Percentiles rank a stretch among this genome's conserved stretches.
These are phyloP conservation scores for Melinopterus prodromus DNA, from an alignment of 2,888 invertebrate species.

Conservation along the genomic window DNA sequence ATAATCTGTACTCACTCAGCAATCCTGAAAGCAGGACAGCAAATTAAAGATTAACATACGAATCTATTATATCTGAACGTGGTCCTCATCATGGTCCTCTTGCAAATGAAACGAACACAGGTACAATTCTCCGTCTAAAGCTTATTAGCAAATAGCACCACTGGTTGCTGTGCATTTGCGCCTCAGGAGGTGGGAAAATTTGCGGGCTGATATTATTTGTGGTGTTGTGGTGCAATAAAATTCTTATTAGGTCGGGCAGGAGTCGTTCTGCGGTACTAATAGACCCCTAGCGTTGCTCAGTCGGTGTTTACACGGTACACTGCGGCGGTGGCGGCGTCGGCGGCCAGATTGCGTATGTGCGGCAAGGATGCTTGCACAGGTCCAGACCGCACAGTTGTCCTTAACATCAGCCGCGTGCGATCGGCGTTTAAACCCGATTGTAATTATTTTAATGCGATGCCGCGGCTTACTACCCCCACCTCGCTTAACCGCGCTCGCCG, in stretches of 20 bases:
- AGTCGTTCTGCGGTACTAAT: not conserved
- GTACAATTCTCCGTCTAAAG: not conserved
- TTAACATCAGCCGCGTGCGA: not conserved
- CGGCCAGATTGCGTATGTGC: not conserved
- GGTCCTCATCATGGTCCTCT: too few relatives aligned
- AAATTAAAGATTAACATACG: too few relatives aligned
- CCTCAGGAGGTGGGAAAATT: not conserved
- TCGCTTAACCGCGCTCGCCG: not conserved
- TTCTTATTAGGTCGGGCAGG: not conserved
- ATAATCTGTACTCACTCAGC: too few relatives aligned
- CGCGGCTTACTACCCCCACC: not conserved
- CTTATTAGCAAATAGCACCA: not conserved
- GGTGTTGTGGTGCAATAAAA: not conserved
- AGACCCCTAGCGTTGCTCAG: constrained; percentile 4
- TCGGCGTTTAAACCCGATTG: not conserved
- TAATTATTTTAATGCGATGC: not conserved
- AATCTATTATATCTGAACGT: too few relatives aligned
- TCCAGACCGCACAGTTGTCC: not conserved
- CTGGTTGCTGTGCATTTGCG: not conserved
- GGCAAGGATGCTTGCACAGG: not conserved
- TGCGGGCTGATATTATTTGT: not conserved
- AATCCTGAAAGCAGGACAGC: too few relatives aligned
- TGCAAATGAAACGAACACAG: too few relatives aligned
- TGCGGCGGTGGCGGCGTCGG: not conserved
- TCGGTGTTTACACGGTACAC: not conserved